These are phyloP conservation scores for Malurus alboscapulatus DNA, from an alignment of 2,113 vertebrate species.

Conservation along the genomic window DNA sequence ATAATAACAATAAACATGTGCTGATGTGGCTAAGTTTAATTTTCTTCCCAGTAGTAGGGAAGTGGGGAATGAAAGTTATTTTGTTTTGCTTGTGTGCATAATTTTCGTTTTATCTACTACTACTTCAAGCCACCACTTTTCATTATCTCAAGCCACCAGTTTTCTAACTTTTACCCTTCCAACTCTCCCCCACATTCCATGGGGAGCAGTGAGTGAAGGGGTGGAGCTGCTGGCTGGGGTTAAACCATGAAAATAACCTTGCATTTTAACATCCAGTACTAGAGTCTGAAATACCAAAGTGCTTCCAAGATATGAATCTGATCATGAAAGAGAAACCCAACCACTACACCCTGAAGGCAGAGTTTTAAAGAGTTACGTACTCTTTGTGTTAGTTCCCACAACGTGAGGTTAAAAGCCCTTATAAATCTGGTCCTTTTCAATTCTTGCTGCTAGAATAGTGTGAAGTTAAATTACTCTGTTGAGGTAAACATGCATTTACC, in stretches of 20 bases:
- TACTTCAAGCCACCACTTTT: background rate
- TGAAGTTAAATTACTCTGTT: background rate
- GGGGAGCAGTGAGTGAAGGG: background rate
- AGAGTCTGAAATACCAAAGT: background rate
- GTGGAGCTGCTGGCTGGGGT: background rate
- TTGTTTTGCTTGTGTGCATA: background rate
- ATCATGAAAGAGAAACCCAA: background rate
- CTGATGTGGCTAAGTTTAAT: background rate
- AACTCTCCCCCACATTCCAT: background rate
- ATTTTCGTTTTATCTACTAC: background rate
- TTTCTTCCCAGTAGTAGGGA: background rate
- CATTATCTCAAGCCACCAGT: background rate
- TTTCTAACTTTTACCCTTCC: background rate
- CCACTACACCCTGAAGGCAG: background rate
- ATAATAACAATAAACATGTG: background rate
- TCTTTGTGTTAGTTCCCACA: background rate
- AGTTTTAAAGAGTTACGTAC: background rate
- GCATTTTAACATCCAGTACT: background rate
- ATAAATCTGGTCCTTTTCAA: background rate
- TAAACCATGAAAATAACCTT: background rate
- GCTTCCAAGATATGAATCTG: background rate
- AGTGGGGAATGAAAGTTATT: background rate
- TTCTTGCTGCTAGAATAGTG: background rate
- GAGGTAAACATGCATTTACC: background rate
- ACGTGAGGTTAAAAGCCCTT: background rate